Evolutionary conservation across 2,888 invertebrate species (phyloP).

Genomic region (Platerodrilus igneus): DNA sequence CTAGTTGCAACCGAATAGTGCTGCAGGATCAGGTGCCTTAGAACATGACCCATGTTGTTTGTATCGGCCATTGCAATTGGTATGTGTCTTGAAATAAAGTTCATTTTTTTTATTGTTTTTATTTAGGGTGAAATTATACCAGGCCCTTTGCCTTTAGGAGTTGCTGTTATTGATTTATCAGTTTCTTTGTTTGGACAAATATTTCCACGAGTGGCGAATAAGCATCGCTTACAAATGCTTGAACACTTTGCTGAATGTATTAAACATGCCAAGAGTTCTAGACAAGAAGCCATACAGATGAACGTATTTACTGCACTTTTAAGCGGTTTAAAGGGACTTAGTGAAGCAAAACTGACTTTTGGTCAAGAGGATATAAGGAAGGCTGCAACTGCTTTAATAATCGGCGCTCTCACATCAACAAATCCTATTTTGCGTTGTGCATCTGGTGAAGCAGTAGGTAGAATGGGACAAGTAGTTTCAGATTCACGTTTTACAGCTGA

Average conservation of each 20-base stretch:
- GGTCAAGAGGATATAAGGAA: slow-evolving; percentile 89
- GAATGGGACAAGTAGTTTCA: slow-evolving; percentile 85
- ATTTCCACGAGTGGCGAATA: slow-evolving; percentile 90
- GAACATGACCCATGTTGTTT: slow-evolving; percentile 95
- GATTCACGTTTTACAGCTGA: slow-evolving; percentile 86
- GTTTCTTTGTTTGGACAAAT: slow-evolving; percentile 89
- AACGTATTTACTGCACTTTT: slow-evolving; percentile 93
- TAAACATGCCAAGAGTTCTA: slow-evolving; percentile 83
- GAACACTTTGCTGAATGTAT: slow-evolving; percentile 96
- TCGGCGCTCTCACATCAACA: slow-evolving; percentile 68
- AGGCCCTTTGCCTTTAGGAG: slow-evolving; percentile 86
- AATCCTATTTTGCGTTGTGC: slow-evolving; percentile 85
- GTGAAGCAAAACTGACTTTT: slow-evolving; percentile 78
- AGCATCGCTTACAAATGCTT: slow-evolving; percentile 95
- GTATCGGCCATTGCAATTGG: slow-evolving; percentile 64
- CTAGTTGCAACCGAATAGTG: slow-evolving; percentile 90
- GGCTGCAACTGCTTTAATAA: slow-evolving; percentile 73
- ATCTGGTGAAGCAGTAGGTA: slow-evolving; percentile 90
- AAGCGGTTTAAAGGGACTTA: slow-evolving; percentile 80
- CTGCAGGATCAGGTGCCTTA: slow-evolving; percentile 91
- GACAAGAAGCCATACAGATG: slow-evolving; percentile 93
- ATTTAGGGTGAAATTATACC: slow-evolving; percentile 58
- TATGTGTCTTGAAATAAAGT: slow-evolving; percentile 43
- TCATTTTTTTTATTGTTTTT: too few relatives aligned
- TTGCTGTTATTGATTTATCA: slow-evolving; percentile 93